A percentile compares a stretch with the other conserved stretches of the same genome.
Evolutionary conservation across 2,888 invertebrate species (phyloP).

Genomic region (Pachydiplax longipennis): DNA sequence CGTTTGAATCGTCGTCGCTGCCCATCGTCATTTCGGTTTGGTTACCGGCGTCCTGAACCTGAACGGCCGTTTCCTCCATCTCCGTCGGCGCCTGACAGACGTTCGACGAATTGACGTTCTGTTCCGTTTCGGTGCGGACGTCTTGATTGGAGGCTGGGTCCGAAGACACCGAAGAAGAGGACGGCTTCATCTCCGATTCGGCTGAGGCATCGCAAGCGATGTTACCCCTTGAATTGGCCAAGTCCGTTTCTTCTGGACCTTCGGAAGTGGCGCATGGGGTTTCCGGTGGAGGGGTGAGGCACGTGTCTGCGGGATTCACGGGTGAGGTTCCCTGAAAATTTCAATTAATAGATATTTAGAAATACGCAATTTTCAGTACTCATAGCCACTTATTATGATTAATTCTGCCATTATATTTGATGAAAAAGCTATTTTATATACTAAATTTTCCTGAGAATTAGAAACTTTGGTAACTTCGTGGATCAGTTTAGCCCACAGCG

Average conservation of each 20-base stretch:
- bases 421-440: no score
- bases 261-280: slow-evolving; percentile 60
- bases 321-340: slow-evolving; percentile 60
- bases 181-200: not conserved
- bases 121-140: not conserved
- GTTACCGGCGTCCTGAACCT: slow-evolving; percentile 82
- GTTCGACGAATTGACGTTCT: not conserved
- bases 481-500: no score
- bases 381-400: no score
- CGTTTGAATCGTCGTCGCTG: slow-evolving; percentile 68
- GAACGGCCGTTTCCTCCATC: slow-evolving; percentile 43
- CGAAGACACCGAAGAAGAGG: not conserved
- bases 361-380: no score
- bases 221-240: not conserved
- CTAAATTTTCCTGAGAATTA: no score
- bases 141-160: not conserved
- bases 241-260: slow-evolving; percentile 58
- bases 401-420: no score
- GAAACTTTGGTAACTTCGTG: no score
- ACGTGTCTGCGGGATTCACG: slow-evolving; percentile 61
- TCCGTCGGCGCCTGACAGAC: not conserved
- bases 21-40: slow-evolving; percentile 79
- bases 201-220: not conserved
- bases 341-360: no score
- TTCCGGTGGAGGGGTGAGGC: slow-evolving; percentile 71